A percentile compares a stretch with the other conserved stretches of the same genome.
Evolutionary conservation across 2,888 invertebrate genomes (phyloP).

Genomic region (Drosophila paranaensis): DNA sequence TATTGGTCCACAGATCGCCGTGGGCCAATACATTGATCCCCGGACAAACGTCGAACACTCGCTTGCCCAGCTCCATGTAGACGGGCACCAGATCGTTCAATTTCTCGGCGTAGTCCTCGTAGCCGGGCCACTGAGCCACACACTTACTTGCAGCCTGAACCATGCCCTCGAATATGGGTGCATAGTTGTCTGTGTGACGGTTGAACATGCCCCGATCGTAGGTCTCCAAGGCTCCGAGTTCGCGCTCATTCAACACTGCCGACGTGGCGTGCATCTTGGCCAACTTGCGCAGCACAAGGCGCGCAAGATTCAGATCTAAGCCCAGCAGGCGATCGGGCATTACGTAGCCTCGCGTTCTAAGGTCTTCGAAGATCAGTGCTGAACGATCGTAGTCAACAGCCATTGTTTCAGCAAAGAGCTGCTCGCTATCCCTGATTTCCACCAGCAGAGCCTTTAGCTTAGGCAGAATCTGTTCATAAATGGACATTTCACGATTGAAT

Average conservation of each 20-base stretch:
- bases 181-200: slow-evolving; percentile 80
- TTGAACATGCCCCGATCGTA: slow-evolving; percentile 84
- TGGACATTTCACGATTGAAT: slow-evolving; percentile 83
- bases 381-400: slow-evolving; percentile 79
- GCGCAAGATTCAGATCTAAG: slow-evolving; percentile 84
- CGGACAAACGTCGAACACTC: slow-evolving; percentile 74
- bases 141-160: slow-evolving; percentile 75
- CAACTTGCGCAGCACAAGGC: slow-evolving; percentile 83
- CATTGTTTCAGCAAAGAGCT: slow-evolving; percentile 82
- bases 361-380: slow-evolving; percentile 83
- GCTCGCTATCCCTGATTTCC: slow-evolving; percentile 74
- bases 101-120: slow-evolving; percentile 75
- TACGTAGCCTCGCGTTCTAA: slow-evolving; percentile 69
- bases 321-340: slow-evolving; percentile 81
- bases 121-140: slow-evolving; percentile 78
- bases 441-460: slow-evolving; percentile 75
- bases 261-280: slow-evolving; percentile 86
- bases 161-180: slow-evolving; percentile 77
- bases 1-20: slow-evolving; percentile 84
- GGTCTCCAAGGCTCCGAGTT: slow-evolving; percentile 65
- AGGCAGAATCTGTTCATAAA: slow-evolving; percentile 82
- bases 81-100: slow-evolving; percentile 67
- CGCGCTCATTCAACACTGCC: slow-evolving; percentile 84
- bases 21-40: slow-evolving; percentile 82
- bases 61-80: slow-evolving; percentile 81